These are phyloP conservation scores for Eilema sororculum DNA, from an alignment of 2,888 invertebrate genomes.

Conservation along the genomic window DNA sequence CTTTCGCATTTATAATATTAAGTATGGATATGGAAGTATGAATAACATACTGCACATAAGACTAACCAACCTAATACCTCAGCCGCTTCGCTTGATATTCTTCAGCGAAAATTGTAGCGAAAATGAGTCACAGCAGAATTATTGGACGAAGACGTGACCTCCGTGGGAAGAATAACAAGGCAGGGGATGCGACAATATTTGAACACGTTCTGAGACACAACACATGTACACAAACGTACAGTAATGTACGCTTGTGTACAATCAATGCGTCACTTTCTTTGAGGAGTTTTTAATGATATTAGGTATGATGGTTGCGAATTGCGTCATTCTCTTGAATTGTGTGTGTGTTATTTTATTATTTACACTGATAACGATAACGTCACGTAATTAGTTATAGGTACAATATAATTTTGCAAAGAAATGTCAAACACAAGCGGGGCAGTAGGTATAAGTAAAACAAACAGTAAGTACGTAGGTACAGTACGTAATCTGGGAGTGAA, in stretches of 20 bases:
- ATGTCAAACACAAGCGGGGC: too few species aligned
- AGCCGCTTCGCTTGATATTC: constrained; percentile 75
- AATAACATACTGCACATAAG: constrained; percentile 15
- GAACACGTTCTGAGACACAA: constrained; percentile 42
- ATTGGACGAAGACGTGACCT: constrained; percentile 81
- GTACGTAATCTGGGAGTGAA: too few species aligned
- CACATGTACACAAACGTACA: constrained; percentile 19
- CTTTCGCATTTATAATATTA: too few species aligned
- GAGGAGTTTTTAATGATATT: not conserved
- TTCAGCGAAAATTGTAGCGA: constrained; percentile 77
- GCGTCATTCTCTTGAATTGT: too few species aligned
- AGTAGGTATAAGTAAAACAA: too few species aligned
- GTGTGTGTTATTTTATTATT: too few species aligned
- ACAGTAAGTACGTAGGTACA: too few species aligned
- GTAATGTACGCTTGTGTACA: constrained; percentile 29
- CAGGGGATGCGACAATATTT: constrained; percentile 66
- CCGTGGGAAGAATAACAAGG: constrained; percentile 77
- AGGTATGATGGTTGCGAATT: not conserved
- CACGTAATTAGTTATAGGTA: too few species aligned
- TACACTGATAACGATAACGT: too few species aligned
- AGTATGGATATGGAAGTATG: constrained; percentile 13
- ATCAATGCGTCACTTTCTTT: constrained; percentile 27
- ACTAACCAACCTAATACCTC: constrained; percentile 44
- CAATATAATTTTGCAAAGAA: too few species aligned
- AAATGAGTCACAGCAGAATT: constrained; percentile 81